phyloP scores from a whole-genome alignment of 2,797 vertebrate species.

The Sebastes goodei region DNA sequence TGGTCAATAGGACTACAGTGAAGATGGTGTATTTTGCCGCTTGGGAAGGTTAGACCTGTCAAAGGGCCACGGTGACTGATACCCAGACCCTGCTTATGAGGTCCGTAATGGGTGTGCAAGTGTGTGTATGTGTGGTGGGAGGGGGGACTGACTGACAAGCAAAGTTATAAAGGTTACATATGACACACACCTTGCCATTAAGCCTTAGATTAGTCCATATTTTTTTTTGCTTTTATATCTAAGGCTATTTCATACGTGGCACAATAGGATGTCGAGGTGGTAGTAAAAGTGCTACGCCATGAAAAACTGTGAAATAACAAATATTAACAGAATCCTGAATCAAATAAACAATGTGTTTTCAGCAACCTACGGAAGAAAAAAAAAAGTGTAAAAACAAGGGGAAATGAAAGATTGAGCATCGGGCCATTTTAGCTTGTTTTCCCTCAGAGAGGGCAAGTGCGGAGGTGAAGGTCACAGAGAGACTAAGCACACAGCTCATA shows the following conservation, averaged over 20 bases:
- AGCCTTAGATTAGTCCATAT: slow-evolving; percentile 92
- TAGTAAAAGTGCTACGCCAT: slow-evolving; percentile 81
- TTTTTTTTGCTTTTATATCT: slow-evolving; percentile 82
- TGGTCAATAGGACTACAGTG: slow-evolving; percentile 98
- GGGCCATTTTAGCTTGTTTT: slow-evolving; percentile 80
- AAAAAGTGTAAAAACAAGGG: slow-evolving; percentile 65
- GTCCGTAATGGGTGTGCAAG: slow-evolving; percentile 86
- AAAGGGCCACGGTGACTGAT: slow-evolving; percentile 93
- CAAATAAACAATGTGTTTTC: slow-evolving; percentile 63
- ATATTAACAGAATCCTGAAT: slow-evolving; percentile 60
- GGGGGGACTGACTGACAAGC: slow-evolving; percentile 83
- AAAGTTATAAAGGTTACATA: slow-evolving; percentile 97
- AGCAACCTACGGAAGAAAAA: slow-evolving; percentile 31
- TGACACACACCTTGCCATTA: slow-evolving; percentile 93
- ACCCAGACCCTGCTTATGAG: slow-evolving; percentile 92
- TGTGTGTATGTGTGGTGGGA: slow-evolving; percentile 39
- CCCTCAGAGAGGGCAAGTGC: slow-evolving; percentile 80
- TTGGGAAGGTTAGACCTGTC: slow-evolving; percentile 99
- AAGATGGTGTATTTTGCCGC: slow-evolving; percentile 95
- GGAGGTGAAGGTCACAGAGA: slow-evolving; percentile 82
- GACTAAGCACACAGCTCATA: slow-evolving; percentile 82
- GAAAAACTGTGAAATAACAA: slow-evolving; percentile 57
- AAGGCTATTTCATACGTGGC: slow-evolving; percentile 84
- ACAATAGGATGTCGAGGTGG: slow-evolving; percentile 80
- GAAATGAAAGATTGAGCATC: slow-evolving; percentile 78